Evolutionary conservation across 2,888 invertebrate genomes (phyloP).

Genomic region (Stenotaenia linearis): DNA sequence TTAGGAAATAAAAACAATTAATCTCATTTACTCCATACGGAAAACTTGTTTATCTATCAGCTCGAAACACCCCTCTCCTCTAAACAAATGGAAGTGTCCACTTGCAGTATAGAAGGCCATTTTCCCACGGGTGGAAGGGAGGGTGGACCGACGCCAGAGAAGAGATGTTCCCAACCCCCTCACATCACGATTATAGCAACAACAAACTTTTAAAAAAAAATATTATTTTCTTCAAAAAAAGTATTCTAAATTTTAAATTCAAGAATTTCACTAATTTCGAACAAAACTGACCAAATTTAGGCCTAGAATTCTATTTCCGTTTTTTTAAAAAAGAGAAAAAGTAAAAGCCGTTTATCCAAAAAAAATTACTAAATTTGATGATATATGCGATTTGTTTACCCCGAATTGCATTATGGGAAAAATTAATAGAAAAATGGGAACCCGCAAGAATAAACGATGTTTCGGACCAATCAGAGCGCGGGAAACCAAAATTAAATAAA

Average conservation of each 20-base stretch:
- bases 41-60: conserved; percentile 11
- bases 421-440: neutral
- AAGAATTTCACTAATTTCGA: no score
- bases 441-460: neutral
- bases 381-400: neutral
- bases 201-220: neutral
- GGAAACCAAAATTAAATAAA: neutral
- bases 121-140: conserved; percentile 6
- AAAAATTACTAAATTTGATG: neutral
- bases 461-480: neutral
- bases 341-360: neutral
- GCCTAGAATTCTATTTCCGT: no score
- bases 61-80: neutral
- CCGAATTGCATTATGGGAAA: neutral
- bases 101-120: conserved; percentile 12
- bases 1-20: neutral
- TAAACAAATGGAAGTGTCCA: conserved; percentile 2
- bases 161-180: conserved; percentile 17
- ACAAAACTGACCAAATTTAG: no score
- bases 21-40: neutral
- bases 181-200: neutral
- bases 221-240: neutral
- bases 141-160: neutral
- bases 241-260: no score
- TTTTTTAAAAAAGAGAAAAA: neutral